Evolutionary conservation across 2,888 invertebrate species (phyloP), one percentile per base, ranked within the genome.

Genomic region (Polymixis flavicincta): DNA sequence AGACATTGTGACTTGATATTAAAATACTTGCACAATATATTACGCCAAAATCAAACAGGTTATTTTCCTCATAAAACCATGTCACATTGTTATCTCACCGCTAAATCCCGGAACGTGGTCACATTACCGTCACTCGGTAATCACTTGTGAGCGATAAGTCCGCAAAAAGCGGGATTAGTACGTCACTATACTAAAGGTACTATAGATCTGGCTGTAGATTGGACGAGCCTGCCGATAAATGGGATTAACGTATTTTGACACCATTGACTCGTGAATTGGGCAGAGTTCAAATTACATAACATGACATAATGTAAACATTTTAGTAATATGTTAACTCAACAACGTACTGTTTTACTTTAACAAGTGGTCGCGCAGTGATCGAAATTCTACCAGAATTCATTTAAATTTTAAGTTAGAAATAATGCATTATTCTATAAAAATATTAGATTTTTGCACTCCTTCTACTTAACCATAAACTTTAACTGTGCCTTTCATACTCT

Each of bases 101-200:
- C 52, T 71, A 64, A 78, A 83, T 52, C 74, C 71, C 67, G 70
- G 57, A 73, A 70, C 78, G 45, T 22, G 70, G 67, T 42, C 67
- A 73, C 74, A 80, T 74, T 76, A 79, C 17, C 69, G 72, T 83
- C 79, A 66, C 65, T 67, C 45, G 17, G 48, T 76, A 61, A 72
- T 84, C 71, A 79, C 50, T 63, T 45, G 64, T 50, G 65, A 76
- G 75, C 50, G 87, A 87, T 88, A 85, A 85, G 68, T 76, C 67
- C 60, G 74, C 76, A 87, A 88, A 87, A 85, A 85, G 87, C 76
- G n/a, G 88, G 88, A 88, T 88, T 88, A 87, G 64, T 65, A 32
- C 60, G 32, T 52, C 61, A 59, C 67, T 59, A 65, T 13, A 69
- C 45, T 19, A 28, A 22, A 52, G 57, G 14, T 32, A 65, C 45